Conservation (phyloP, 2,888 invertebrate genomes). For the Eilema sororculum region DNA sequence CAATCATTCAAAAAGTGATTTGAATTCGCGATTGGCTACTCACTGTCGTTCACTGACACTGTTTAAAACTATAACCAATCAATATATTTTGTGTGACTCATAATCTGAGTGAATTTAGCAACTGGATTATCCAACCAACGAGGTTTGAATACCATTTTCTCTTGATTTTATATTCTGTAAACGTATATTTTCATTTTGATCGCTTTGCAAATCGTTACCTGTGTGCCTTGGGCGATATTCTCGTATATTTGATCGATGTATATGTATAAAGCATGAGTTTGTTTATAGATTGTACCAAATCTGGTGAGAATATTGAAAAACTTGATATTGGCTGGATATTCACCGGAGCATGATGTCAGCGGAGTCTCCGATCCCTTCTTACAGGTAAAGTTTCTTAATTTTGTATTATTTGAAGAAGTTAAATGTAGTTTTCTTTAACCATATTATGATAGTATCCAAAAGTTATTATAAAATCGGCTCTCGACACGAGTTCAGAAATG, state of each 20-base stretch:
- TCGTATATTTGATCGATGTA: slow-evolving; percentile 32
- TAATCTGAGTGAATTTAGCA: neutral
- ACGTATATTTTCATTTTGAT: slow-evolving; percentile 47
- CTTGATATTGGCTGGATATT: slow-evolving; percentile 99
- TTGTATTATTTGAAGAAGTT: neutral
- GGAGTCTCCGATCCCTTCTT: slow-evolving; percentile 99
- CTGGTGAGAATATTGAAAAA: slow-evolving; percentile 99
- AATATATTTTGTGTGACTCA: no score
- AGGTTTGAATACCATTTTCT: neutral
- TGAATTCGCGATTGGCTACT: neutral
- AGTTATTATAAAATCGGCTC: neutral
- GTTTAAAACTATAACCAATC: no score
- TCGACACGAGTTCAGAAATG: no score
- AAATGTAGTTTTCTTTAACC: neutral
- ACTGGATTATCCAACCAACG: neutral
- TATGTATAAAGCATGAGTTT: slow-evolving; percentile 55
- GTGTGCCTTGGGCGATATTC: slow-evolving; percentile 60
- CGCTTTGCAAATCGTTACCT: slow-evolving; percentile 66
- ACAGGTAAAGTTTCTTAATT: slow-evolving; percentile 89
- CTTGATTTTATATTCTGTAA: slow-evolving; percentile 1
- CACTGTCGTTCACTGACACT: neutral
- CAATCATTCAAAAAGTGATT: no score
- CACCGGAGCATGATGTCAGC: slow-evolving; percentile 99
- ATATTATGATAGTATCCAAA: neutral
- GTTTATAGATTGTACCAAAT: slow-evolving; percentile 97